Percentiles rank a stretch among this genome's conserved stretches.
Evolutionary conservation across 2,888 invertebrate genomes (phyloP).

Genomic region (Hirtodrosophila duncani): DNA sequence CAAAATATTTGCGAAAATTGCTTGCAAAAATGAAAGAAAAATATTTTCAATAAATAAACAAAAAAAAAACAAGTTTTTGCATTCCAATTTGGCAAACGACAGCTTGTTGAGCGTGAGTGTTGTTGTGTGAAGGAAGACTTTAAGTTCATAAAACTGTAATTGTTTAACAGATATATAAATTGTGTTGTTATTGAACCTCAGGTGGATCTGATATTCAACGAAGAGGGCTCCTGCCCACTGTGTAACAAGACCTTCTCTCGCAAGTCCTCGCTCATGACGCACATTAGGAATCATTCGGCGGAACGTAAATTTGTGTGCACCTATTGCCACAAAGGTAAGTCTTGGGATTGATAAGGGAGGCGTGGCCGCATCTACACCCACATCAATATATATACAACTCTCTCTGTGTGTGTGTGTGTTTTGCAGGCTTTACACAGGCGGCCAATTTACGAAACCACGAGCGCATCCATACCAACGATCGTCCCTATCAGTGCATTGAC

Average conservation of each 20-base stretch:
- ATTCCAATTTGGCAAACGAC: conserved; percentile 46
- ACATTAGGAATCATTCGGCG: conserved; percentile 79
- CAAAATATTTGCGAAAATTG: conserved; percentile 18
- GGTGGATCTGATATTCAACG: conserved; percentile 78
- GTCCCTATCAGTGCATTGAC: conserved; percentile 78
- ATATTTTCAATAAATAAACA: conserved; percentile 48
- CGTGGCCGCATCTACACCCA: neutral
- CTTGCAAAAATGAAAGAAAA: conserved; percentile 2
- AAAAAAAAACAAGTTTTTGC: conserved; percentile 36
- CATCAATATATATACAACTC: neutral
- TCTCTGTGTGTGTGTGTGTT: neutral
- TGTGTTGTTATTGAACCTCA: conserved; percentile 26
- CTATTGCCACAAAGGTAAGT: conserved; percentile 78
- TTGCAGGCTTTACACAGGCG: conserved; percentile 78
- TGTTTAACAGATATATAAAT: neutral
- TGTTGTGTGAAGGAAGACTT: conserved; percentile 8
- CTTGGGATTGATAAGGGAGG: neutral
- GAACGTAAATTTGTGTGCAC: conserved; percentile 78
- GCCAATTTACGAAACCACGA: conserved; percentile 79
- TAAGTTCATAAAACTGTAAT: too few relatives aligned
- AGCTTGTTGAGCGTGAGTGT: conserved; percentile 65
- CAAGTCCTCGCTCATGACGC: conserved; percentile 78
- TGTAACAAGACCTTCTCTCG: conserved; percentile 79
- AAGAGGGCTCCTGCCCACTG: conserved; percentile 78
- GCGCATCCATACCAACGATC: conserved; percentile 78